Evolutionary conservation across 1,140 invertebrate genomes (phyloP), one percentile per base, ranked within the genome.

Genomic region (Zaprionus ghesquierei): DNA sequence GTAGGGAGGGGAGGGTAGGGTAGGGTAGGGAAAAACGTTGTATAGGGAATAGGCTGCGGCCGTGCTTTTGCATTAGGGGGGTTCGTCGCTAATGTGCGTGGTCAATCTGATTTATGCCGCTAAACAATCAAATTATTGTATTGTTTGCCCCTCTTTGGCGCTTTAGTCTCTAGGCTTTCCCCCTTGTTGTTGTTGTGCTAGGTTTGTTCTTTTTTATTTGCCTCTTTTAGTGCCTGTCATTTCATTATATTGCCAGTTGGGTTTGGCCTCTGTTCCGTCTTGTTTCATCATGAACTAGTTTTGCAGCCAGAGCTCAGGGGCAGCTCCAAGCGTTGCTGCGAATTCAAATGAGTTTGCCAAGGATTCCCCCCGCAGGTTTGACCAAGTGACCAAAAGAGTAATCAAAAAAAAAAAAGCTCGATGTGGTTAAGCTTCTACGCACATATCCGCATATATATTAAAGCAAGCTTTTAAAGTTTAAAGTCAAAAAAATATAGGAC

Each of bases 71-170:
- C 31, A 33, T 29, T 41, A 3, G 15, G 44, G 62, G 38, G 59
- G 54, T n/a, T n/a, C n/a, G n/a, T 29, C 65, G 75, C 61, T 73
- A 64, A 63, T 80, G 71, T 78, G 82, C 82, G 68, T 75, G 75
- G 66, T 60, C 38, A 22, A 69, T 69, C 75, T 78, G 75, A 86
- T 86, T 87, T 81, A 78, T 77, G 77, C 69, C 77, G 62, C 66
- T 71, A 81, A 85, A 71, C 78, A 87, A 87, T 86, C 78, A 87
- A 86, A 86, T 87, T 87, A 86, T 87, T 78, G 62, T 68, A 54
- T 53, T 63, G 44, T 61, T 61, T 64, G 35, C 75, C 49, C 63
- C 60, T 27, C 59, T 33, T 62, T 70, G 35, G 35, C 41, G 22
- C 22, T 27, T 50, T 59, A 35, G 50, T 38, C 55, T 53, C 46